Conservation (phyloP, 1,140 invertebrate genomes). For the Micrasema longulum region DNA sequence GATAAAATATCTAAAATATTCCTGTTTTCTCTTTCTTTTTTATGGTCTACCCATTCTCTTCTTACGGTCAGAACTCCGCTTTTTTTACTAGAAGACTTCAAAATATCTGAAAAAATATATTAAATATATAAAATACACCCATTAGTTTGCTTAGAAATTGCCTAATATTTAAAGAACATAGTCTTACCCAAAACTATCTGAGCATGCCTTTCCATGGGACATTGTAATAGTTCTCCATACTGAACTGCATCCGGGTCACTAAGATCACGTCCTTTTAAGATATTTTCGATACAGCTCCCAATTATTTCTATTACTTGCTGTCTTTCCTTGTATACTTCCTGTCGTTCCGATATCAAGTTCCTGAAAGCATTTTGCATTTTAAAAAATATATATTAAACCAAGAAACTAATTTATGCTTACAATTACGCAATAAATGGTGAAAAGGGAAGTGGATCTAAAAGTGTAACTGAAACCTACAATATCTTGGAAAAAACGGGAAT, state of each 20-base stretch:
- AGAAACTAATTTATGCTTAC: too few species aligned
- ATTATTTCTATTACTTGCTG: conserved; percentile 39
- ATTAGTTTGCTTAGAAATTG: neutral
- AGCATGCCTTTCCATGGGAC: conserved; percentile 52
- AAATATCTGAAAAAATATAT: conserved; percentile 44
- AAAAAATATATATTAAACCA: too few species aligned
- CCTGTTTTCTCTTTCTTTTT: conserved; percentile 31
- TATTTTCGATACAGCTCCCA: conserved; percentile 45
- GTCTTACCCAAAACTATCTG: conserved; percentile 47
- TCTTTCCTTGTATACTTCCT: conserved; percentile 46
- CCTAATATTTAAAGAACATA: neutral
- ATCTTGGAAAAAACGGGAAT: too few species aligned
- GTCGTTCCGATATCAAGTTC: conserved; percentile 45
- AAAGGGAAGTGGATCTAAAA: too few species aligned
- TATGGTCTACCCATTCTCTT: conserved; percentile 59
- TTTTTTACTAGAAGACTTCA: conserved; percentile 39
- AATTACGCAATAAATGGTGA: too few species aligned
- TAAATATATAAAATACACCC: neutral
- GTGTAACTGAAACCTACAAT: too few species aligned
- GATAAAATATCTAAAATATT: conserved; percentile 50
- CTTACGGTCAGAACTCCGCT: conserved; percentile 57
- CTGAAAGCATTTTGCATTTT: conserved; percentile 27
- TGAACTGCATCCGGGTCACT: conserved; percentile 30
- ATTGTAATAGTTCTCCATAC: conserved; percentile 42
- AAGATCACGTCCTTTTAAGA: conserved; percentile 43